Evolutionary conservation across 2,888 invertebrate genomes (phyloP).

Genomic region (Nipponacmea schrenckii): DNA sequence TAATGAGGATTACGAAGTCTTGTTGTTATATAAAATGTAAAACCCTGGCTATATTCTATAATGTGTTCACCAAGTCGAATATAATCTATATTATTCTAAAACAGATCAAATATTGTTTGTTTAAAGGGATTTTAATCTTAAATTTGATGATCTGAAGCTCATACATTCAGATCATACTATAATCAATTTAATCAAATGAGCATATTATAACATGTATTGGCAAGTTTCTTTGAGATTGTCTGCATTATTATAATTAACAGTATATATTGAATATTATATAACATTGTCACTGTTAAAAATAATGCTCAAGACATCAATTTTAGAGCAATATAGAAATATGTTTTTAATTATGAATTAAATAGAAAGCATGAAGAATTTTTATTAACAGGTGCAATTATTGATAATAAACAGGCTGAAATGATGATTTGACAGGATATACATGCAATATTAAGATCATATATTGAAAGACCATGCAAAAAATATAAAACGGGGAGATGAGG

Average conservation of each 20-base stretch:
- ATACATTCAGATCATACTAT: not conserved
- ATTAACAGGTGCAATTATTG: not conserved
- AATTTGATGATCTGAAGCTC: too few species aligned
- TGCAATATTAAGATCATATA: not conserved
- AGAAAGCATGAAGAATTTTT: slow-evolving; percentile 3
- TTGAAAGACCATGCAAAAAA: too few species aligned
- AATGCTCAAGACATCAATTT: too few species aligned
- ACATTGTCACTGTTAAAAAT: too few species aligned
- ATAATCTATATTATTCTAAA: slow-evolving; percentile 70
- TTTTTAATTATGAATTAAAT: not conserved
- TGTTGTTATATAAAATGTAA: slow-evolving; percentile 89
- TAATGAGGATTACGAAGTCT: slow-evolving; percentile 90
- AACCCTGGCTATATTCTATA: slow-evolving; percentile 83
- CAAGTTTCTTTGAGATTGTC: too few species aligned
- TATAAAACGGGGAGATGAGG: too few species aligned
- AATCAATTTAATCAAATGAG: not conserved
- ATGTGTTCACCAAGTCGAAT: slow-evolving; percentile 86
- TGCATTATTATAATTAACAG: too few species aligned
- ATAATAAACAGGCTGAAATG: not conserved
- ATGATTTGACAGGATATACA: not conserved
- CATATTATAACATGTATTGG: too few species aligned
- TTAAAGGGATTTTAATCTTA: too few species aligned
- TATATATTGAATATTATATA: too few species aligned
- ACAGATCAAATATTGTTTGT: not conserved
- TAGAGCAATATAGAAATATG: too few species aligned